Evolutionary conservation across 2,888 invertebrate genomes (phyloP).

Genomic region (Amblyjoppa fuscipennis): DNA sequence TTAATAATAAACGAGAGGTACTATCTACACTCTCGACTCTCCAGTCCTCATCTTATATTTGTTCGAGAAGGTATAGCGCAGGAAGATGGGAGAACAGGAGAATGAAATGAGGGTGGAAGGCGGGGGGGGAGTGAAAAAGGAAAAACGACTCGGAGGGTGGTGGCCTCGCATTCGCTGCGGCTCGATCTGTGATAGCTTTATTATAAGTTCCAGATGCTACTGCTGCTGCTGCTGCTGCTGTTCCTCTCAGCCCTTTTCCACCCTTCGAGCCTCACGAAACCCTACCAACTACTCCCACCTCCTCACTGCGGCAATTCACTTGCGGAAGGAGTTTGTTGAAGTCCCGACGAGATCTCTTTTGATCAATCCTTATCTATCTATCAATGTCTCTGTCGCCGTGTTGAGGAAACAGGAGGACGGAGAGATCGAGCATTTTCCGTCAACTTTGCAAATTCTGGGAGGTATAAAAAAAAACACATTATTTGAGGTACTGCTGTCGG

Average conservation of each 20-base stretch:
- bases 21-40: background rate
- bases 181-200: slow-evolving; percentile 80
- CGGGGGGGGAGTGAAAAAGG: background rate
- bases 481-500: background rate
- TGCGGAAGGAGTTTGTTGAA: slow-evolving; percentile 1
- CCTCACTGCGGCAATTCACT: background rate
- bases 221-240: slow-evolving; percentile 18
- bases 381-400: background rate
- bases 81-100: slow-evolving; percentile 21
- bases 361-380: slow-evolving; percentile 1
- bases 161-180: slow-evolving; percentile 57
- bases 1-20: slow-evolving; percentile 42
- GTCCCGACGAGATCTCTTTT: slow-evolving; percentile 1
- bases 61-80: slow-evolving; percentile 8
- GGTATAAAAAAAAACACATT: background rate
- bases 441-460: background rate
- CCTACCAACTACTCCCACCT: background rate
- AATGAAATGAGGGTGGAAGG: slow-evolving; percentile 4
- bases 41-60: background rate
- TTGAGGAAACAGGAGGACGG: background rate
- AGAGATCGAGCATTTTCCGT: background rate
- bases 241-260: slow-evolving; percentile 20
- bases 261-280: slow-evolving; percentile 20
- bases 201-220: slow-evolving; percentile 81
- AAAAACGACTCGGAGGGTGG: slow-evolving; percentile 57